Percentiles rank a stretch among this genome's conserved stretches.
Evolutionary conservation across 1,140 invertebrate genomes (phyloP).

Genomic region (Lerema accius): DNA sequence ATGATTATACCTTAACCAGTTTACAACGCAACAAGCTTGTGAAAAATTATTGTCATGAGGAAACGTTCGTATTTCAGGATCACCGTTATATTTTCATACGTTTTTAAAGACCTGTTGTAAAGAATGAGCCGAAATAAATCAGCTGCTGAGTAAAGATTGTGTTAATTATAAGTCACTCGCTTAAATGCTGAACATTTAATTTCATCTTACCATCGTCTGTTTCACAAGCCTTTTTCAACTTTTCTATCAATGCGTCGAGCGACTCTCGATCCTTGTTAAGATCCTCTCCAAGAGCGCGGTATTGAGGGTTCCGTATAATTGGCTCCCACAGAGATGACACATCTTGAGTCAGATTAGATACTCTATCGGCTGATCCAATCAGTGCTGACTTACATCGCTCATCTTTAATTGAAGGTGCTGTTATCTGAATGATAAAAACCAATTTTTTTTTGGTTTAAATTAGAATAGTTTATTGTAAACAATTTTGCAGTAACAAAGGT

Average conservation of each 20-base stretch:
- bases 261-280: conserved; percentile 36
- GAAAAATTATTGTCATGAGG: too few species aligned
- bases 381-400: conserved; percentile 36
- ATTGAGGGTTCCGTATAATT: conserved; percentile 17
- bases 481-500: too few species aligned
- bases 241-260: conserved; percentile 34
- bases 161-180: too few species aligned
- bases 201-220: conserved; percentile 36
- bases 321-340: conserved; percentile 38
- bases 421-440: conserved; percentile 36
- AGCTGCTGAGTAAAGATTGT: too few species aligned
- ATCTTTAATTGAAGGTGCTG: conserved; percentile 38
- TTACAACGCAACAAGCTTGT: too few species aligned
- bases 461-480: neutral
- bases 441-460: neutral
- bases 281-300: conserved; percentile 14
- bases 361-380: conserved; percentile 35
- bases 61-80: too few species aligned
- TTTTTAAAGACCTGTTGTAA: too few species aligned
- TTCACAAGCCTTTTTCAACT: conserved; percentile 33
- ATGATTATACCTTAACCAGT: too few species aligned
- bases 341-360: conserved; percentile 25
- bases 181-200: too few species aligned
- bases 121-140: too few species aligned
- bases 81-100: too few species aligned